Percentiles rank a stretch among this genome's conserved stretches.
phyloP scores from a whole-genome alignment of 2,113 vertebrate genomes.

The Oryzias woworae region DNA sequence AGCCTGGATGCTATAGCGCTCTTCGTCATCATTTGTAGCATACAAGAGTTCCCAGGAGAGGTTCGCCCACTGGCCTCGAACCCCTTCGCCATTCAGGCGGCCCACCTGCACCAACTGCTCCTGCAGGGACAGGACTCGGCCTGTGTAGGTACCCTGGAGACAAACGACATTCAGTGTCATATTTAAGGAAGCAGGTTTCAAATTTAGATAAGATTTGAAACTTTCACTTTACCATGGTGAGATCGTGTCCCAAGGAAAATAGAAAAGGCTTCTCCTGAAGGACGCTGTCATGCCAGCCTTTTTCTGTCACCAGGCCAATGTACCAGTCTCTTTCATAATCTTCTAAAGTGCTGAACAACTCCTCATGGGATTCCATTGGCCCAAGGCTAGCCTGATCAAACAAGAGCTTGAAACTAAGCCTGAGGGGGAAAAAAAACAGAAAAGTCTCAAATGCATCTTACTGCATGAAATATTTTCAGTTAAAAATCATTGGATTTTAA shows the following conservation, averaged over 20 bases:
- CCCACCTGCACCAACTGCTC: slow-evolving; percentile 89
- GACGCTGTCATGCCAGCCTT: slow-evolving; percentile 90
- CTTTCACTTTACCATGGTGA: slow-evolving; percentile 85
- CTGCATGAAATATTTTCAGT: background rate
- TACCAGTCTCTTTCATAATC: slow-evolving; percentile 93
- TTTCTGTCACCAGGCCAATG: slow-evolving; percentile 89
- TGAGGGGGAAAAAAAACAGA: slow-evolving; percentile 57
- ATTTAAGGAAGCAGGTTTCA: background rate
- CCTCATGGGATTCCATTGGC: slow-evolving; percentile 85
- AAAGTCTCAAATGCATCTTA: background rate
- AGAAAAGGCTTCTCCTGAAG: slow-evolving; percentile 93
- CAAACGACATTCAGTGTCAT: slow-evolving; percentile 4
- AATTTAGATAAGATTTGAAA: background rate
- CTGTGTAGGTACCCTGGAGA: slow-evolving; percentile 90
- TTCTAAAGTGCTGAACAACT: slow-evolving; percentile 85
- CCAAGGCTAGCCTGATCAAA: slow-evolving; percentile 95
- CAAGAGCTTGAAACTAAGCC: slow-evolving; percentile 94
- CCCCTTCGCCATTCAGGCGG: slow-evolving; percentile 87
- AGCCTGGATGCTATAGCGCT: slow-evolving; percentile 97
- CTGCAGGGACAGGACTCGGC: slow-evolving; percentile 91
- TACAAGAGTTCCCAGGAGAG: slow-evolving; percentile 98
- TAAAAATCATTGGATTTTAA: background rate
- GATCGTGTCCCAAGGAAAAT: slow-evolving; percentile 92
- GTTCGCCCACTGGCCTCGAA: slow-evolving; percentile 96
- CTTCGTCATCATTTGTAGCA: slow-evolving; percentile 95